phyloP scores from a whole-genome alignment of 2,113 vertebrate genomes.

The Alces alces region DNA sequence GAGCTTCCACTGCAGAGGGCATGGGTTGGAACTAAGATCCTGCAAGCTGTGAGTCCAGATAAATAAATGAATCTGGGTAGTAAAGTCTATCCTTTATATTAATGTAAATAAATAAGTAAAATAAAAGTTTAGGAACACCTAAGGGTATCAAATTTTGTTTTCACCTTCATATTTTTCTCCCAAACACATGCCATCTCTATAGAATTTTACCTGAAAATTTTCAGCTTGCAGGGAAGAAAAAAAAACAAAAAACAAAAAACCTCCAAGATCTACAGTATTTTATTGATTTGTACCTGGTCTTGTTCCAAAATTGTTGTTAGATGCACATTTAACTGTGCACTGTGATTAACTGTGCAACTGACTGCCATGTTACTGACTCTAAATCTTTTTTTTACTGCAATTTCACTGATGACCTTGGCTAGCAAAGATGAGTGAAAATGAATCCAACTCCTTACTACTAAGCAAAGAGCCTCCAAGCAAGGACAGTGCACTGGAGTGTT shows the following conservation, averaged over 20 bases:
- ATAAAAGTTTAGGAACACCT: neutral
- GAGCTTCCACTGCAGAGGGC: neutral
- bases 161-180: neutral
- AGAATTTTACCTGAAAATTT: neutral
- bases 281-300: conserved; percentile 37
- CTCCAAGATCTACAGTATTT: neutral
- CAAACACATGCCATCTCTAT: neutral
- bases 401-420: neutral
- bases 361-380: neutral
- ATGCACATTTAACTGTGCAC: neutral
- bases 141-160: neutral
- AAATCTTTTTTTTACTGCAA: neutral
- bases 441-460: neutral
- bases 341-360: neutral
- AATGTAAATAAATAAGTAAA: neutral
- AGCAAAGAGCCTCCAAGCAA: neutral
- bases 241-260: neutral
- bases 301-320: conserved; percentile 25
- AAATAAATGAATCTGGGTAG: neutral
- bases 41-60: neutral
- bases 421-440: conserved; percentile 20
- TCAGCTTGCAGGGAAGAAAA: neutral
- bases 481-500: neutral
- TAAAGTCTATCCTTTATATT: neutral
- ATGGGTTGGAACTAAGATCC: neutral